A percentile compares a stretch with the other conserved stretches of the same genome.
phyloP scores from a whole-genome alignment of 92 coral and sea anemone species.

The Virgularia gustaviana region DNA sequence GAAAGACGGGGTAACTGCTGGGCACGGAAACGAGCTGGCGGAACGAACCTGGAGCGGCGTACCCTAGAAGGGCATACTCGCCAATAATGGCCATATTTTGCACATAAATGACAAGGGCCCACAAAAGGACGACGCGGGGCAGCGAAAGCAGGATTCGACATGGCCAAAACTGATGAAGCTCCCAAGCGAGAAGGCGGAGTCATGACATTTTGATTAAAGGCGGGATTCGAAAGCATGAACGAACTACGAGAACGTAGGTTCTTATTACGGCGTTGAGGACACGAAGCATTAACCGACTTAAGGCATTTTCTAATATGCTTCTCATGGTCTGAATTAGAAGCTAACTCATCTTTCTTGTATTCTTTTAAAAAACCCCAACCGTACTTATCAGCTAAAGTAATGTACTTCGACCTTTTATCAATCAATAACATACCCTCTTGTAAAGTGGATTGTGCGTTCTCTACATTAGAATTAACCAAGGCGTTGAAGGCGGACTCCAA shows the following conservation, averaged over 20 bases:
- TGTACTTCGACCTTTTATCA: neutral
- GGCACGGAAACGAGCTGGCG: neutral
- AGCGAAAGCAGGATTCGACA: too few species aligned
- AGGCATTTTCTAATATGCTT: neutral
- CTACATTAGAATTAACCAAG: neutral
- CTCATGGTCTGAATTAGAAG: neutral
- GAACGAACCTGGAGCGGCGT: neutral
- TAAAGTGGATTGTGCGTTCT: neutral
- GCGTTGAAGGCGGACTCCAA: neutral
- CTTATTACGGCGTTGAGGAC: neutral
- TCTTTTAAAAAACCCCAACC: slow-evolving; percentile 10
- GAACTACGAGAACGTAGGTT: neutral
- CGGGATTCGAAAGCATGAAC: too few species aligned
- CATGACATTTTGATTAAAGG: too few species aligned
- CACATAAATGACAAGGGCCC: neutral
- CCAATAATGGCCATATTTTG: neutral
- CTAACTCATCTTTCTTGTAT: neutral
- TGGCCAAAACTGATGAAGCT: too few species aligned
- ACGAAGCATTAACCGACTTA: neutral
- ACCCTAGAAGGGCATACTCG: neutral
- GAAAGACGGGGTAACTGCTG: too few species aligned
- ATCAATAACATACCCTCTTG: slow-evolving; percentile 2
- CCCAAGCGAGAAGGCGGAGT: too few species aligned
- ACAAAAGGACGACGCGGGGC: neutral
- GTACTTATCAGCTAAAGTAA: slow-evolving; percentile 1